phyloP scores from a whole-genome alignment of 1,140 invertebrate species.

The Patella vulgata region DNA sequence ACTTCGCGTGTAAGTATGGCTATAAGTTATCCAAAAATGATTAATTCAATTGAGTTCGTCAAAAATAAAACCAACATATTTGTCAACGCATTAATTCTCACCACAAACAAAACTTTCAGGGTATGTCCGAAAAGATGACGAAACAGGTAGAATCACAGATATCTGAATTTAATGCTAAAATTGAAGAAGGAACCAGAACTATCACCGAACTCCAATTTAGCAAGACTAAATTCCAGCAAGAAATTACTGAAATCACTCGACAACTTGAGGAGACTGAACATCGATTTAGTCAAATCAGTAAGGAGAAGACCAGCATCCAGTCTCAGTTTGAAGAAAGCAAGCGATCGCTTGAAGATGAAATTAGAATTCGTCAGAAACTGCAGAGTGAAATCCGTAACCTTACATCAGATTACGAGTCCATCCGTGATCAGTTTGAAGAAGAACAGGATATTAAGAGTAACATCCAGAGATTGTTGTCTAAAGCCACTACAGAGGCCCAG shows the following conservation, averaged over 20 bases:
- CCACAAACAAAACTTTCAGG: slow-evolving; percentile 72
- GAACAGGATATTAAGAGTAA: slow-evolving; percentile 77
- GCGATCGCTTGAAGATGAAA: slow-evolving; percentile 83
- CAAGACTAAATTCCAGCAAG: slow-evolving; percentile 73
- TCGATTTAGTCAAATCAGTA: slow-evolving; percentile 93
- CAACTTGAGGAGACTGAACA: slow-evolving; percentile 93
- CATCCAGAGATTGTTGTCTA: slow-evolving; percentile 91
- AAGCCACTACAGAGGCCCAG: slow-evolving; percentile 89
- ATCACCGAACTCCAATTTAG: slow-evolving; percentile 30
- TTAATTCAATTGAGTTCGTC: neutral
- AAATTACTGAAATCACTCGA: slow-evolving; percentile 92
- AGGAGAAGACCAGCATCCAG: slow-evolving; percentile 94
- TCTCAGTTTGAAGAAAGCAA: slow-evolving; percentile 82
- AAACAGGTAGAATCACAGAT: slow-evolving; percentile 94
- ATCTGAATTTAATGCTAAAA: slow-evolving; percentile 84
- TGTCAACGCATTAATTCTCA: neutral
- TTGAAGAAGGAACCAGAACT: slow-evolving; percentile 72
- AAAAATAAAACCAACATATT: neutral
- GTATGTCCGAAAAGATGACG: slow-evolving; percentile 94
- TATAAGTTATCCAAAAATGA: neutral
- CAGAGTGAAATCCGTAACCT: slow-evolving; percentile 75
- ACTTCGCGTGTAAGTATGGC: neutral
- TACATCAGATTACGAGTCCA: slow-evolving; percentile 96
- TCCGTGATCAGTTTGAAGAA: slow-evolving; percentile 92
- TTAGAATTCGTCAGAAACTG: slow-evolving; percentile 70